These are phyloP conservation scores for Dynastes maya DNA, from an alignment of 2,888 invertebrate genomes.

Conservation along the genomic window DNA sequence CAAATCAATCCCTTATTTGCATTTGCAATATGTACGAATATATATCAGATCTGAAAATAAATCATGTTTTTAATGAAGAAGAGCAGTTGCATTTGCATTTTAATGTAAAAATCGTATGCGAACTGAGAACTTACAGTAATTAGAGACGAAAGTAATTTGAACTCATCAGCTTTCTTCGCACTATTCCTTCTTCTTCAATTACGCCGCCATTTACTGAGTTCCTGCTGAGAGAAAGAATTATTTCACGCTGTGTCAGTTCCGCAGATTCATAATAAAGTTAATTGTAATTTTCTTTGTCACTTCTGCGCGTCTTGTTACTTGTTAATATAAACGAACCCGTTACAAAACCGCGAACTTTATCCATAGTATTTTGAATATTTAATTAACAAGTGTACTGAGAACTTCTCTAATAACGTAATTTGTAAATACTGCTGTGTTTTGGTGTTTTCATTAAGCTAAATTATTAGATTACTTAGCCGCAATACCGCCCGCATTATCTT, in stretches of 20 bases:
- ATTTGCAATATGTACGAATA: background rate
- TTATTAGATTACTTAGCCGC: slow-evolving; percentile 37
- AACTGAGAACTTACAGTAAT: slow-evolving; percentile 15
- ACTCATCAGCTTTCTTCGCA: slow-evolving; percentile 25
- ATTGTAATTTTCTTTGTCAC: slow-evolving; percentile 45
- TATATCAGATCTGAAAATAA: background rate
- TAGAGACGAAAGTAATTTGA: slow-evolving; percentile 32
- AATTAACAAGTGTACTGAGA: slow-evolving; percentile 43
- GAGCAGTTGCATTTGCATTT: slow-evolving; percentile 18
- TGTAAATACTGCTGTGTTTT: slow-evolving; percentile 36
- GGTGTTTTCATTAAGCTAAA: slow-evolving; percentile 44
- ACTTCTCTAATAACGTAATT: slow-evolving; percentile 41
- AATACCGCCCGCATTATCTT: slow-evolving; percentile 21
- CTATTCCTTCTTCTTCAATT: slow-evolving; percentile 40
- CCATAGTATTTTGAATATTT: slow-evolving; percentile 43
- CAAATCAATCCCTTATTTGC: no score
- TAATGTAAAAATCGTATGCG: slow-evolving; percentile 1
- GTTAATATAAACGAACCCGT: slow-evolving; percentile 42
- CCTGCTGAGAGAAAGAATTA: slow-evolving; percentile 26
- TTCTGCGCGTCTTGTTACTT: slow-evolving; percentile 32
- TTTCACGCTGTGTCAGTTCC: slow-evolving; percentile 41
- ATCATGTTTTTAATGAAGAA: background rate
- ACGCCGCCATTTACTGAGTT: slow-evolving; percentile 34
- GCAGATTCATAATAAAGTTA: slow-evolving; percentile 44
- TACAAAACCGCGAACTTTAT: slow-evolving; percentile 40